A percentile compares a stretch with the other conserved stretches of the same genome.
Conservation (phyloP, 2,113 vertebrate species). For the Anguilla rostrata region DNA sequence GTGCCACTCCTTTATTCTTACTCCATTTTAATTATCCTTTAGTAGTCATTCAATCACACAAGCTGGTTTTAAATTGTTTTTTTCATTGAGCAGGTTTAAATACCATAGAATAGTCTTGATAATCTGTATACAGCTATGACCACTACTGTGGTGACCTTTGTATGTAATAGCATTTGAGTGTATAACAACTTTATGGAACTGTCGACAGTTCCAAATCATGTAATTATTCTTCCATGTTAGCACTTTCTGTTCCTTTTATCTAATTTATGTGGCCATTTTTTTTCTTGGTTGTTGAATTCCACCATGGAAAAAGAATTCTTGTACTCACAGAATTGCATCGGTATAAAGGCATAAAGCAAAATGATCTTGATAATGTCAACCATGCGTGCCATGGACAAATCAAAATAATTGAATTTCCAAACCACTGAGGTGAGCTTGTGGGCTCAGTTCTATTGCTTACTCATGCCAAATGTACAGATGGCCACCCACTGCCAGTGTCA, state of each 20-base stretch:
- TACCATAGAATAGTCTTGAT: neutral
- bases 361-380: neutral
- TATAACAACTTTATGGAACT: neutral
- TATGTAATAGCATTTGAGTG: neutral
- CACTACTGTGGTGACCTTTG: neutral
- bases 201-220: neutral
- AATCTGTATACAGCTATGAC: neutral
- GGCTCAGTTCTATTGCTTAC: neutral
- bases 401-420: constrained; percentile 2
- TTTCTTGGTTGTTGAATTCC: neutral
- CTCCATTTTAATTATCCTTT: too few relatives aligned
- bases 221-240: neutral
- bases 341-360: neutral
- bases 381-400: neutral
- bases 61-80: neutral
- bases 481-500: neutral
- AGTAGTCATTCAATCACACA: too few relatives aligned
- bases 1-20: too few relatives aligned
- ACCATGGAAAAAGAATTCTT: neutral
- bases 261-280: neutral
- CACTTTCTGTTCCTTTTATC: neutral
- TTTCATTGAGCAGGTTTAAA: constrained; percentile 1
- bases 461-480: constrained; percentile 3
- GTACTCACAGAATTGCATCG: neutral
- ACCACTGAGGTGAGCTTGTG: neutral